A percentile compares a stretch with the other conserved stretches of the same genome.
Conservation (phyloP, 2,888 invertebrate genomes). For the Heliconius hortense region DNA sequence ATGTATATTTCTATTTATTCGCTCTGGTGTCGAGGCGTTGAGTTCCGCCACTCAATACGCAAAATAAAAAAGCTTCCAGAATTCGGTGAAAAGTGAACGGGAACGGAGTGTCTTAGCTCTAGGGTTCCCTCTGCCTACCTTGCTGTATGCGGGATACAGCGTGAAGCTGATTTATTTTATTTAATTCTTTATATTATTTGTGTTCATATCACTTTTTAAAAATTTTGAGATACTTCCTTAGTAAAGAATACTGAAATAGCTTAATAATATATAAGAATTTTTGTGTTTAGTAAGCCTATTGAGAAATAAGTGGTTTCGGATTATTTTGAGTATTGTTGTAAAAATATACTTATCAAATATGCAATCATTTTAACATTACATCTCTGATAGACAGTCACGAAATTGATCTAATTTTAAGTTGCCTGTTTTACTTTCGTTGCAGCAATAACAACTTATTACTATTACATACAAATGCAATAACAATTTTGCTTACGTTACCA, state of each 20-base stretch:
- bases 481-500: not conserved
- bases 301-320: not conserved
- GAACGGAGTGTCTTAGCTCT: no score
- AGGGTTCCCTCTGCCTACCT: no score
- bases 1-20: no score
- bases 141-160: no score
- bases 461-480: conserved; percentile 1
- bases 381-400: conserved; percentile 32
- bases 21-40: no score
- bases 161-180: not conserved
- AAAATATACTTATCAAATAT: conserved; percentile 10
- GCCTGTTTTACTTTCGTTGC: conserved; percentile 25
- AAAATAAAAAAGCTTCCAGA: no score
- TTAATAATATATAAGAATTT: no score
- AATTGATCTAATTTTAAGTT: conserved; percentile 33
- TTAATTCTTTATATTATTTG: not conserved
- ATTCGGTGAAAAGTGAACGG: no score
- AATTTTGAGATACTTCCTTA: not conserved
- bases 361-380: conserved; percentile 22
- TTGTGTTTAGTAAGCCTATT: no score
- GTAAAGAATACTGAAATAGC: not conserved
- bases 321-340: conserved; percentile 1
- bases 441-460: conserved; percentile 18
- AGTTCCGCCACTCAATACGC: no score
- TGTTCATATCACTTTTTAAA: not conserved